Conservation (phyloP, 2,113 vertebrate genomes). For the Sturnira hondurensis region DNA sequence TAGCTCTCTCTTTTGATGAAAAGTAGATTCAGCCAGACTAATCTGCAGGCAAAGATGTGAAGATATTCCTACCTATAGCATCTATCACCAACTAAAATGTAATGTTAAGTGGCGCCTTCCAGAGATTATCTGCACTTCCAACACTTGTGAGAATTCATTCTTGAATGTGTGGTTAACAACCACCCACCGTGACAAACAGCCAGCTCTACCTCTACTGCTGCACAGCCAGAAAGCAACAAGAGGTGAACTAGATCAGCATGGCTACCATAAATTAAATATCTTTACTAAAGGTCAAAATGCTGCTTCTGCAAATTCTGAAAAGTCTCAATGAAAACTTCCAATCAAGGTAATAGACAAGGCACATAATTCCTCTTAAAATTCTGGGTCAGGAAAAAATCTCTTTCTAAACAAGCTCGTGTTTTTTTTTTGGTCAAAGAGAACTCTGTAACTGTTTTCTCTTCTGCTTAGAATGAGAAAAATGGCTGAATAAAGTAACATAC, state of each 20-base stretch:
- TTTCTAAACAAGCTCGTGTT: not conserved
- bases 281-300: not conserved
- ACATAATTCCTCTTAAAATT: slow-evolving; percentile 1
- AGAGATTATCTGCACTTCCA: not conserved
- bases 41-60: not conserved
- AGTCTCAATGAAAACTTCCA: not conserved
- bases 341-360: not conserved
- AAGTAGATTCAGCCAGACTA: not conserved
- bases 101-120: not conserved
- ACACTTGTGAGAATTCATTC: not conserved
- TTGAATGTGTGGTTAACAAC: not conserved
- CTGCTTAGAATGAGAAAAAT: not conserved
- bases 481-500: not conserved
- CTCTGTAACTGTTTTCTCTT: not conserved
- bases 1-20: not conserved
- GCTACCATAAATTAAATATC: not conserved
- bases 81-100: not conserved
- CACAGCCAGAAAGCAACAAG: not conserved
- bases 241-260: not conserved
- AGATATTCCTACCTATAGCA: not conserved
- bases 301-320: not conserved
- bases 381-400: not conserved
- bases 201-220: not conserved
- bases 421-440: not conserved
- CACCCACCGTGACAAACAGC: not conserved